These are phyloP conservation scores for Frankliniella intonsa DNA, from an alignment of 2,888 invertebrate genomes.

Conservation along the genomic window DNA sequence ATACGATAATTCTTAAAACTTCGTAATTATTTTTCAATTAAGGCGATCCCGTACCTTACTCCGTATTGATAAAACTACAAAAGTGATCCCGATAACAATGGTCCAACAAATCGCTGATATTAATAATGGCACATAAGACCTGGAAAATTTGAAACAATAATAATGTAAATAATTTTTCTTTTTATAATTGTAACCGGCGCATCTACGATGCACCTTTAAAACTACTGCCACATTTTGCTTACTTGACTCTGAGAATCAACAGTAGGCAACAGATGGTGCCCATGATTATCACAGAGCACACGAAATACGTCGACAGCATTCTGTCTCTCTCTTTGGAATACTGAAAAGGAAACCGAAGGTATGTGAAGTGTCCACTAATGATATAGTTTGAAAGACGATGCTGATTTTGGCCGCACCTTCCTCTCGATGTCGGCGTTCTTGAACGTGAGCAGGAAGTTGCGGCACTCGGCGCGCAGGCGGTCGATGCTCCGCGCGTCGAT, in stretches of 20 bases:
- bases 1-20: not conserved
- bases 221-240: not conserved
- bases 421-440: constrained; percentile 71
- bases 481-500: constrained; percentile 94
- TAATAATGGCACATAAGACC: constrained; percentile 45
- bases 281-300: constrained; percentile 72
- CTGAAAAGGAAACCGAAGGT: constrained; percentile 53
- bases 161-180: too few relatives aligned
- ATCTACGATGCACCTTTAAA: not conserved
- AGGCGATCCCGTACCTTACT: constrained; percentile 44
- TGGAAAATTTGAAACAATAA: constrained; percentile 37
- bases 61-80: constrained; percentile 48
- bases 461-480: constrained; percentile 79
- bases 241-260: constrained; percentile 47
- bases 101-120: constrained; percentile 43
- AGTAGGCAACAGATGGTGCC: constrained; percentile 65
- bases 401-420: constrained; percentile 56
- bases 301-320: constrained; percentile 81
- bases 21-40: not conserved
- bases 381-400: too few relatives aligned
- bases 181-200: not conserved
- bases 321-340: constrained; percentile 76
- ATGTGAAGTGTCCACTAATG: too few relatives aligned
- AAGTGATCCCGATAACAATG: constrained; percentile 43
- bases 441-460: constrained; percentile 78